phyloP scores from a whole-genome alignment of 2,113 vertebrate genomes.

The Cyanoramphus novaezelandiae region DNA sequence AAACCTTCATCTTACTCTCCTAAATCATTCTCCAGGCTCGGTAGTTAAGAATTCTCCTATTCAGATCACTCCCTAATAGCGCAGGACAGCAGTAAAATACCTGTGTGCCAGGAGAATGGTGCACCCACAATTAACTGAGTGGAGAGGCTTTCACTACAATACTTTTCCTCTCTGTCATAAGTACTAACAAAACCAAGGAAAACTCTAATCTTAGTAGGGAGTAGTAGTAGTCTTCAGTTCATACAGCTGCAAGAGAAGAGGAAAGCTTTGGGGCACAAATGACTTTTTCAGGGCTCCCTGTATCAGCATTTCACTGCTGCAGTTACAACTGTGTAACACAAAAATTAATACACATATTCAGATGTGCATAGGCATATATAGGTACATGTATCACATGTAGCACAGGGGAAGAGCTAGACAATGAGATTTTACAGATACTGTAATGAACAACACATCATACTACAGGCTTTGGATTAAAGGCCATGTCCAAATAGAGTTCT shows the following conservation, averaged over 20 bases:
- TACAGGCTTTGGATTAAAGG: neutral
- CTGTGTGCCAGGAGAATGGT: neutral
- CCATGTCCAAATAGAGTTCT: neutral
- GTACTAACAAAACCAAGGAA: neutral
- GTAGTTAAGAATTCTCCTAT: neutral
- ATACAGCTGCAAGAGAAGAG: neutral
- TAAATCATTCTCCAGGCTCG: neutral
- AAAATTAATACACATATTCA: neutral
- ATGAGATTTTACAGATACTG: neutral
- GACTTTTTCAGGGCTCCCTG: neutral
- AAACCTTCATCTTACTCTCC: neutral
- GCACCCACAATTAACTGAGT: neutral
- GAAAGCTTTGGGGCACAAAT: neutral
- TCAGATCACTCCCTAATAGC: neutral
- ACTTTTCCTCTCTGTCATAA: neutral
- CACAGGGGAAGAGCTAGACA: neutral
- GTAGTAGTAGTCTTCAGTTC: neutral
- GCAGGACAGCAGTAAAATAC: neutral
- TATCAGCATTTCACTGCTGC: neutral
- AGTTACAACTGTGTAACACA: neutral
- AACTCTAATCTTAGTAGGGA: neutral
- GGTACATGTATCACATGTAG: neutral
- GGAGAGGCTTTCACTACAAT: neutral
- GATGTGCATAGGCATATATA: neutral
- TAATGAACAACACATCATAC: neutral